Evolutionary conservation across 2,113 vertebrate genomes (phyloP), one percentile per base, ranked within the genome.

Genomic region (Amblyopsis rosae): DNA sequence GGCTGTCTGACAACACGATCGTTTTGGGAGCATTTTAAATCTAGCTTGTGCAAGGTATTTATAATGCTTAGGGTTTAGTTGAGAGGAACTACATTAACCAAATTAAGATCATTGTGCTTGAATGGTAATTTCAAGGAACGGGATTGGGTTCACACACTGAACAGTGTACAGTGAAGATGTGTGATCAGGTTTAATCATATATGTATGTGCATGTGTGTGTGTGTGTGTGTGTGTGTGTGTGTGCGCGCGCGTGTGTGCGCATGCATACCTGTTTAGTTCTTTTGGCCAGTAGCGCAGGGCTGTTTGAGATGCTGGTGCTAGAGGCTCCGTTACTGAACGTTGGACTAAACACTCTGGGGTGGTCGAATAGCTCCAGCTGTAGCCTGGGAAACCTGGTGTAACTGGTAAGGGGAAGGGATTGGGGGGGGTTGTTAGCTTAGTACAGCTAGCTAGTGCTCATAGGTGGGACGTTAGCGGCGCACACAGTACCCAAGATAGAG

Each of bases 191-290:
- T 57, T 19, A 19, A 19, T 19, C 19, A 16, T 50, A 10, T 50
- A 12, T 41, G 41, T 35, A 12, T 58, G 17, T 32, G 19, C 12
- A n/a, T 57, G 55, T 51, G 49, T 51, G 33, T 41, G 41, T n/a
- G 35, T 35, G 17, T 13, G 12, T 3, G 56, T 9, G 26, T 57
- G 55, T 11, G 33, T 59, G 55, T 12, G 1, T 32, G n/a, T 41
- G n/a, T 12, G 35, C 12, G 7, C 1, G 12, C n/a, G 59, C 9
- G n/a, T 51, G 50, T 35, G 48, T 12, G 3, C 19, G 47, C n/a
- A n/a, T 32, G 12, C 82, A 77, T 61, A 98, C 98, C 96, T 99
- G 98, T 86, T 98, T 98, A 7, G 96, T 99, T 87, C 98, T 95
- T 84, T 97, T 99, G 65, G 96, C 95, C 92, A 97, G 94, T 9